phyloP scores from a whole-genome alignment of 2,797 vertebrate species.

The Psittacula echo region DNA sequence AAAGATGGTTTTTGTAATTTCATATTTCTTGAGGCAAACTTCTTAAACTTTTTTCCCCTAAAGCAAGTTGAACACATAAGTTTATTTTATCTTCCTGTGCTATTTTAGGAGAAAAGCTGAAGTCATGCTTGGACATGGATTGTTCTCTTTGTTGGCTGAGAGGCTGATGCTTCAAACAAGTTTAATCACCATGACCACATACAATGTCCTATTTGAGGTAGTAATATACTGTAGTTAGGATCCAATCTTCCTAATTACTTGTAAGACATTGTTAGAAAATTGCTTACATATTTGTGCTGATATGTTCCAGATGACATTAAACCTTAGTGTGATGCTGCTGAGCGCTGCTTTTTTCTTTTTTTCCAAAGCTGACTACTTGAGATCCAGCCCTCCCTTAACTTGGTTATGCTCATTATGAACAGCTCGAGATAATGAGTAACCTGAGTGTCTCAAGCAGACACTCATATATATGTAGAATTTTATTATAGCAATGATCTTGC shows the following conservation, averaged over 20 bases:
- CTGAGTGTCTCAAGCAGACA: background rate
- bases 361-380: background rate
- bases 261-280: constrained; percentile 50
- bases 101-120: constrained; percentile 93
- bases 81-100: constrained; percentile 34
- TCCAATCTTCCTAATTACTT: constrained; percentile 61
- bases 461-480: background rate
- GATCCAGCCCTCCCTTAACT: background rate
- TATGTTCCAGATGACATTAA: constrained; percentile 48
- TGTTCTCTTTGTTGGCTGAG: constrained; percentile 94
- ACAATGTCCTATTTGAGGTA: constrained; percentile 98
- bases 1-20: background rate
- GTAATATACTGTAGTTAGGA: constrained; percentile 46
- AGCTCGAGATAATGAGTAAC: background rate
- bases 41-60: background rate
- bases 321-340: background rate
- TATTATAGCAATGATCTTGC: background rate
- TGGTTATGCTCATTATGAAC: background rate
- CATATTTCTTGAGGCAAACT: background rate
- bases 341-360: background rate
- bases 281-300: constrained; percentile 53
- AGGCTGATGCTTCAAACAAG: constrained; percentile 92
- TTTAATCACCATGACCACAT: constrained; percentile 93
- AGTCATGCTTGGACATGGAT: constrained; percentile 94
- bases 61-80: background rate